These are phyloP conservation scores for Takifugu ocellatus DNA, from an alignment of 2,797 vertebrate genomes.

Conservation along the genomic window DNA sequence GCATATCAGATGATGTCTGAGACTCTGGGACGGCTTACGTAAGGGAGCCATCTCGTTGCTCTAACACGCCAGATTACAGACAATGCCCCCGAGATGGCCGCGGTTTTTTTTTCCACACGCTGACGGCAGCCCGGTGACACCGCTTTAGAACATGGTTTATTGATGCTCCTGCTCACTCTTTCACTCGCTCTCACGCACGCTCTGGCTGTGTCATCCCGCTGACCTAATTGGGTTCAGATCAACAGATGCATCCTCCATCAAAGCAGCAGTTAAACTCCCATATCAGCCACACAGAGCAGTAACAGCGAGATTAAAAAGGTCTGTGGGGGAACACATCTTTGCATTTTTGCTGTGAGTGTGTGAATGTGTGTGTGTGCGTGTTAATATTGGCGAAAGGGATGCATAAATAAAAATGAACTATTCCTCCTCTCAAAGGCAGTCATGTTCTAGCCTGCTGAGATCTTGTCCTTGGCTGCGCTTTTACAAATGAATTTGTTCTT, in stretches of 20 bases:
- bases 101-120: conserved; percentile 53
- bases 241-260: conserved; percentile 34
- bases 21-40: conserved; percentile 49
- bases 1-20: conserved; percentile 51
- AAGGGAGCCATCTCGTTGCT: conserved; percentile 51
- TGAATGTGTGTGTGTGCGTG: too few species aligned
- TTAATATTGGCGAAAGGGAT: conserved; percentile 11
- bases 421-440: conserved; percentile 58
- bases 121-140: conserved; percentile 63
- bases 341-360: conserved; percentile 3
- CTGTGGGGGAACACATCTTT: too few species aligned
- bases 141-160: conserved; percentile 72
- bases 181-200: conserved; percentile 38
- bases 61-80: conserved; percentile 58
- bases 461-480: conserved; percentile 62
- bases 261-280: neutral
- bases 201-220: conserved; percentile 35
- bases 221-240: conserved; percentile 43
- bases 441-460: conserved; percentile 63
- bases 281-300: too few species aligned
- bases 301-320: too few species aligned
- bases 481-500: conserved; percentile 70
- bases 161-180: conserved; percentile 40
- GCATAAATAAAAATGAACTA: conserved; percentile 66
- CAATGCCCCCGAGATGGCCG: conserved; percentile 56